Base-by-base conservation (phyloP, 2,113 vertebrate genomes). In the Stigmatopora argus region DNA sequence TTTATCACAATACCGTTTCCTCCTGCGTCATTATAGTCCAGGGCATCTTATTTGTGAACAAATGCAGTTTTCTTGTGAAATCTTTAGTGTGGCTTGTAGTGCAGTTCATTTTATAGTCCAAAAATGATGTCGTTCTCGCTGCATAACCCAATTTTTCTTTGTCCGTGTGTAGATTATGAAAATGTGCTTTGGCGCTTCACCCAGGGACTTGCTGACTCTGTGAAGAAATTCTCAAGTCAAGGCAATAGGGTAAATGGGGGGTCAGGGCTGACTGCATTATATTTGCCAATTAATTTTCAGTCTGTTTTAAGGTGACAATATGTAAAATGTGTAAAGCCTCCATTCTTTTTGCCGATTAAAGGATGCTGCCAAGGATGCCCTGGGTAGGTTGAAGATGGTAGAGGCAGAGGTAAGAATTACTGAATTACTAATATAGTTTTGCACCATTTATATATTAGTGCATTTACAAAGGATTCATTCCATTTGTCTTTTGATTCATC, bases 341-440 rank as follows among this genome's bases (percentile, higher is more conserved):
- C 6, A 6, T 63, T 63, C 26, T 68, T 1, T 72, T 66, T 17
- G 65, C 45, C 73, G 7, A 41, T 47, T 26, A 41, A 75, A 96
- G 94, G 94, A 96, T 0, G 91, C 90, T 1, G 94, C 94, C 5
- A 96, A 95, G 81, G 94, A 95, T 56, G 91, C 91, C 0, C 89
- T 95, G 11, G 92, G 92, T 59, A 87, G 92, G 69, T 48, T 94
- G 70, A 94, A 90, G 82, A 86, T 95, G 81, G 94, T 95, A 10
- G 91, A 93, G 75, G 87, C 38, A 0, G 94, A 96, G 92, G 94
- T 95, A 65, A 77, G 5, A 1, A n/a, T 31, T 47, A 47, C 3
- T 48, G 11, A 14, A 17, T 60, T 17, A 12, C 35, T 48, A 45
- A 4, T 48, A 19, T 1, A 41, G 17, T 31, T 35, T 64, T 44